Percentiles rank a stretch among this genome's conserved stretches.
phyloP scores from a whole-genome alignment of 2,797 vertebrate species.

The Gallirallus australis region DNA sequence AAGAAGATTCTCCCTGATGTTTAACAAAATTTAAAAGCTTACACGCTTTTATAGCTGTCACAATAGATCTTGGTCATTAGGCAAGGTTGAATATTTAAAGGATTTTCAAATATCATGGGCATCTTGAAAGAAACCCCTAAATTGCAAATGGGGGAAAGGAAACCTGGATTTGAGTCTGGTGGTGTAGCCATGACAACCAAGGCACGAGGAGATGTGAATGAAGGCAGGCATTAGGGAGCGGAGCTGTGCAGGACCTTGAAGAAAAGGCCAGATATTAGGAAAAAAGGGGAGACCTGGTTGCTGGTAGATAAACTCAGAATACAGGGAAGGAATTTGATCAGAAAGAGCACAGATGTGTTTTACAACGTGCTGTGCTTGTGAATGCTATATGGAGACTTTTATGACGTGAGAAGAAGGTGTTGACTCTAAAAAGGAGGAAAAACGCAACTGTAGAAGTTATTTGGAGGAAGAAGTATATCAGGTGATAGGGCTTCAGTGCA shows the following conservation, averaged over 20 bases:
- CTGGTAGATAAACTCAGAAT: neutral
- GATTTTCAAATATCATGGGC: neutral
- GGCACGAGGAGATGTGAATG: neutral
- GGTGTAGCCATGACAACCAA: slow-evolving; percentile 60
- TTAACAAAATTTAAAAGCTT: neutral
- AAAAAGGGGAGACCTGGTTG: neutral
- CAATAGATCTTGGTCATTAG: neutral
- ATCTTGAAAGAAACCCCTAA: neutral
- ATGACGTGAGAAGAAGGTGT: neutral
- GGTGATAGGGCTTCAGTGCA: neutral
- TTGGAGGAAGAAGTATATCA: neutral
- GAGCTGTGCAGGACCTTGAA: neutral
- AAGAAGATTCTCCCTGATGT: neutral
- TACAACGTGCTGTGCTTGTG: neutral
- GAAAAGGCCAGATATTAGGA: neutral
- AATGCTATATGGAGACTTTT: neutral
- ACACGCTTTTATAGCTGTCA: neutral
- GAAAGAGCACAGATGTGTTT: neutral
- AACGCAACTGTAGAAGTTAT: neutral
- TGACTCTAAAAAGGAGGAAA: neutral
- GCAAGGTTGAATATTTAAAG: neutral
- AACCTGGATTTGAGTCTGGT: slow-evolving; percentile 26
- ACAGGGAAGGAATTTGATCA: neutral
- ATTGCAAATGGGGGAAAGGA: slow-evolving; percentile 3
- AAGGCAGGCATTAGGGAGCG: neutral